Percentiles rank a stretch among this genome's conserved stretches.
Conservation (phyloP, 2,113 vertebrate species). For the Cavia porcellus region DNA sequence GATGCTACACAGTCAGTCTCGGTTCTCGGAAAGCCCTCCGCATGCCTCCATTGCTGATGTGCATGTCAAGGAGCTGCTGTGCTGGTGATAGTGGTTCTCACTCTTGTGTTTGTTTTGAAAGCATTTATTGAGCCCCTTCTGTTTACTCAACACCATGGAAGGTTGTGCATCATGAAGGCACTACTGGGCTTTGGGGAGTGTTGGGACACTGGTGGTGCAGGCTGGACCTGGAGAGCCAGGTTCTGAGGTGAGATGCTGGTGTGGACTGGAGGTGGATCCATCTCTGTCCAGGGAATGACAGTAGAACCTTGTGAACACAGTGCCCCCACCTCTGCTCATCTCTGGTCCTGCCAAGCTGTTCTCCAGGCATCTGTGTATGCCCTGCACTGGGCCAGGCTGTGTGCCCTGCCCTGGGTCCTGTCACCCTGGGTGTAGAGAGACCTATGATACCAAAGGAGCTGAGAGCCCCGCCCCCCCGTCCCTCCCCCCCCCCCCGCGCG, state of each 20-base stretch:
- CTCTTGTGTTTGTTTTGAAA: background rate
- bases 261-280: background rate
- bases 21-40: background rate
- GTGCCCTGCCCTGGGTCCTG: background rate
- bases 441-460: background rate
- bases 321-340: background rate
- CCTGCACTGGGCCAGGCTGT: accelerated
- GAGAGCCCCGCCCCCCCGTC: too few relatives aligned
- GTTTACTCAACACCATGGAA: background rate
- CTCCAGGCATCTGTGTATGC: background rate
- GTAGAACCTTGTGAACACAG: background rate
- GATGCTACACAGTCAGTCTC: background rate
- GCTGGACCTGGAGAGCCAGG: background rate
- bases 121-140: background rate
- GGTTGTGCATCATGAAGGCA: background rate
- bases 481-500: too few relatives aligned
- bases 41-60: too few relatives aligned
- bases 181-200: too few relatives aligned
- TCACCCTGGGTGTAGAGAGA: background rate
- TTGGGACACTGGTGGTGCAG: accelerated
- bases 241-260: background rate
- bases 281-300: background rate
- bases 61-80: accelerated
- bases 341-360: background rate
- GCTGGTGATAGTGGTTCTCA: background rate